Base-by-base conservation (phyloP, 2,888 invertebrate species). In the Yponomeuta plumbellus region DNA sequence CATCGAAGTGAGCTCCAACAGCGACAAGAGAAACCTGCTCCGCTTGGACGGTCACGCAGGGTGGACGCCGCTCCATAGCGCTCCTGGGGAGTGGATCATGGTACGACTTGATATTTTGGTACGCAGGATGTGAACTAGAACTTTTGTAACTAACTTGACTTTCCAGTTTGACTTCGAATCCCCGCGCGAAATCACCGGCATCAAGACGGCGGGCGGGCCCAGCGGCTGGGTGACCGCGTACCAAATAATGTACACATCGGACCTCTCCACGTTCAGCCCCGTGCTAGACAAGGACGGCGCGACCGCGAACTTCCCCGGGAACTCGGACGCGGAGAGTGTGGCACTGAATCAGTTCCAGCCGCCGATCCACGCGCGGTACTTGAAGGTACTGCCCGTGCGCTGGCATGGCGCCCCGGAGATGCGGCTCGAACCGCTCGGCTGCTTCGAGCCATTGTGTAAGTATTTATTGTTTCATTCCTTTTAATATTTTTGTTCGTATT, bases 391-490 rank as follows among this genome's bases (percentile, higher is more conserved):
- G 66, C 97, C 97, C 0, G 76, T 91, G 0, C 93, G 94, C 66
- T 97, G 96, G 96, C 92, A 94, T 58, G 86, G 93, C 5, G 93
- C 92, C 69, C 94, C 97, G 44, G 95, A 95, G 72, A 88, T 97
- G 81, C 92, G 94, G 68, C 83, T 95, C 0, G 97, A 97, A 75
- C 93, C 97, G 0, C 86, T 94, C 17, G 97, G 97, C 8, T 97
- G 97, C 78, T 96, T 92, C 72, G 85, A 93, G 71, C 94, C 95
- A 1, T 96, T 96, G 58, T 8, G 34, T 34, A 34, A 34, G 34
- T 34, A 34, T 8, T 26, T 2, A 0, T 26, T 26, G 2, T 26
- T 4, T 26, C 26, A 26, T 26, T 2, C 5, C 5, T 26, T 1
- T 5, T 2, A 26, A 26, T 4, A 26, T 26, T 26, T 2, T 0